A percentile compares a stretch with the other conserved stretches of the same genome.
Evolutionary conservation across 2,113 vertebrate genomes (phyloP).

Genomic region (Columba livia): DNA sequence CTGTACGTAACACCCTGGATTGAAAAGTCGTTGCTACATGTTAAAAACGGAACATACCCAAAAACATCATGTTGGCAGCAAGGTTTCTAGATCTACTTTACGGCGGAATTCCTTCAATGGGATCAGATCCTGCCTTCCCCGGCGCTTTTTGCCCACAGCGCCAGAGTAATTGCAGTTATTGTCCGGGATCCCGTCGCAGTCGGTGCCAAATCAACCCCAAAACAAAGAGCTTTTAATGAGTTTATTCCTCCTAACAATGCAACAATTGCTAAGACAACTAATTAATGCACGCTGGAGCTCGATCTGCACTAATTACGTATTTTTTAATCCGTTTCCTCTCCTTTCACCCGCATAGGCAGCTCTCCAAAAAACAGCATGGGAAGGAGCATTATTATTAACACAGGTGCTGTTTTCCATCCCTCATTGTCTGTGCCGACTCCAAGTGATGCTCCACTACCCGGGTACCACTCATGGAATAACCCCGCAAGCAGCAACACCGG

Average conservation of each 20-base stretch:
- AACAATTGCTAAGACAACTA: background rate
- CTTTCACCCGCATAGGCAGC: background rate
- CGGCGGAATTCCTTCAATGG: background rate
- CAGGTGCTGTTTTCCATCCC: background rate
- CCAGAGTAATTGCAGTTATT: background rate
- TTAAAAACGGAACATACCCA: background rate
- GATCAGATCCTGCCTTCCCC: background rate
- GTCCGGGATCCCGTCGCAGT: background rate
- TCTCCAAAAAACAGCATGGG: background rate
- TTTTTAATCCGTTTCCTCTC: background rate
- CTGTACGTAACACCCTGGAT: accelerated
- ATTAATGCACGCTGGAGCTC: background rate
- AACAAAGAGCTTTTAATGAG: conserved; percentile 28
- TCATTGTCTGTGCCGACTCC: background rate
- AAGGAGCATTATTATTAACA: background rate
- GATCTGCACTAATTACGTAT: background rate
- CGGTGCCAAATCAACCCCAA: background rate
- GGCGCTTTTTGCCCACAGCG: too few species aligned
- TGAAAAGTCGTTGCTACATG: background rate
- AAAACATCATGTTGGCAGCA: background rate
- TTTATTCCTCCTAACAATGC: conserved; percentile 10
- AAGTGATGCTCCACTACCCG: background rate
- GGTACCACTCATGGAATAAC: background rate
- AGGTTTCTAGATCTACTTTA: background rate
- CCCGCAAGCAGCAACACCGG: background rate